A percentile compares a stretch with the other conserved stretches of the same genome.
Conservation (phyloP, 2,797 vertebrate genomes). For the Podargus strigoides region DNA sequence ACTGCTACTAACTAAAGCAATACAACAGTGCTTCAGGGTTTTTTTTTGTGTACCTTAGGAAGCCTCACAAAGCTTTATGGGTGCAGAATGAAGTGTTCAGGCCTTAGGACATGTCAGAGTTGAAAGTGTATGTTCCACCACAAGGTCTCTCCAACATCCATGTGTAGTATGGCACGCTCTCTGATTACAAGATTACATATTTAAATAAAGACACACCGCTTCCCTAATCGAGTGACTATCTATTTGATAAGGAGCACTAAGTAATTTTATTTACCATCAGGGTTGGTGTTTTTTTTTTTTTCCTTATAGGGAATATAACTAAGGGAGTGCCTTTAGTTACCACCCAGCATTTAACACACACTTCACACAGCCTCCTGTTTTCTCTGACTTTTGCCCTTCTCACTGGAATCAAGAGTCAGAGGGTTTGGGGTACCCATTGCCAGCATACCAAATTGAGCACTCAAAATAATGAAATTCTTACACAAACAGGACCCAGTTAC, state of each 20-base stretch:
- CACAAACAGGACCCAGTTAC: neutral
- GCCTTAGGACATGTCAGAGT: fast-evolving
- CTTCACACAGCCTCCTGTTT: fast-evolving
- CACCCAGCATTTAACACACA: neutral
- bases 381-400: neutral
- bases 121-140: neutral
- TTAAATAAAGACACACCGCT: neutral
- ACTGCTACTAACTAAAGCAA: neutral
- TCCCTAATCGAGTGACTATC: neutral
- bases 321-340: neutral
- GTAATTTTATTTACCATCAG: neutral
- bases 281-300: neutral
- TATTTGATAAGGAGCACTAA: neutral
- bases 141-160: neutral
- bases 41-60: neutral
- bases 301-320: neutral
- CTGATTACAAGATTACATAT: neutral
- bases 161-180: neutral
- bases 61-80: neutral
- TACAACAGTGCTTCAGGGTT: neutral
- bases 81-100: neutral
- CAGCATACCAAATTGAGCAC: neutral
- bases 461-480: neutral
- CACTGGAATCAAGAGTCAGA: neutral
- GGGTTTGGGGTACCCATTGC: neutral